Conservation (phyloP, 2,797 vertebrate species). For the Amphiprion clarkii region DNA sequence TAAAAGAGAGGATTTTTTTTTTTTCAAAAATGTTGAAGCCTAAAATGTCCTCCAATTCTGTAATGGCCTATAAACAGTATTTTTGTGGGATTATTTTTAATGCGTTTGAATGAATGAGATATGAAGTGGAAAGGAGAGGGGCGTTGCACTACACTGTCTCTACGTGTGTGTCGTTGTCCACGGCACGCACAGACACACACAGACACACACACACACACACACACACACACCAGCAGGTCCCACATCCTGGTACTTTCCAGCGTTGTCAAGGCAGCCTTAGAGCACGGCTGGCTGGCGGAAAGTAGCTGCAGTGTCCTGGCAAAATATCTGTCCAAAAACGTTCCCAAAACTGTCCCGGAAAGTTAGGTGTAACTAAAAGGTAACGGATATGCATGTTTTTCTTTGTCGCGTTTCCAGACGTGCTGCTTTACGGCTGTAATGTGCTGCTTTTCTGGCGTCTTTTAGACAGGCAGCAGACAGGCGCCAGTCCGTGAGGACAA, state of each 20-base stretch:
- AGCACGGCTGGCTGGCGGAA: constrained; percentile 75
- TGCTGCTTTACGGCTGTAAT: constrained; percentile 30
- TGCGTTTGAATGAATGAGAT: not conserved
- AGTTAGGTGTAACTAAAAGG: constrained; percentile 80
- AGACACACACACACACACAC: constrained; percentile 31
- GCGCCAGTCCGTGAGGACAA: constrained; percentile 79
- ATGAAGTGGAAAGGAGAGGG: constrained; percentile 9
- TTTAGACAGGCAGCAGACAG: constrained; percentile 67
- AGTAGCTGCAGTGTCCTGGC: constrained; percentile 82
- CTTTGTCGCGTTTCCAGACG: constrained; percentile 30
- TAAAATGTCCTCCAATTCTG: no score
- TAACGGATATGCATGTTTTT: constrained; percentile 81
- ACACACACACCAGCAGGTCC: constrained; percentile 62
- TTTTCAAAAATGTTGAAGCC: no score
- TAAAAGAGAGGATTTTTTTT: no score
- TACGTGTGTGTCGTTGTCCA: constrained; percentile 37
- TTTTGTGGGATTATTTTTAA: not conserved
- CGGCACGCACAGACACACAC: constrained; percentile 47
- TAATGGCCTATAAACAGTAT: not conserved
- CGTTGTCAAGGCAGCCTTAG: constrained; percentile 84
- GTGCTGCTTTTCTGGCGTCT: constrained; percentile 33
- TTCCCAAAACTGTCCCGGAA: constrained; percentile 80
- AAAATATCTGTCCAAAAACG: constrained; percentile 70
- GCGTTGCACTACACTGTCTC: constrained; percentile 21
- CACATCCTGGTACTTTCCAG: constrained; percentile 87